Conservation (phyloP, 2,888 invertebrate genomes). For the Spialia ferax region DNA sequence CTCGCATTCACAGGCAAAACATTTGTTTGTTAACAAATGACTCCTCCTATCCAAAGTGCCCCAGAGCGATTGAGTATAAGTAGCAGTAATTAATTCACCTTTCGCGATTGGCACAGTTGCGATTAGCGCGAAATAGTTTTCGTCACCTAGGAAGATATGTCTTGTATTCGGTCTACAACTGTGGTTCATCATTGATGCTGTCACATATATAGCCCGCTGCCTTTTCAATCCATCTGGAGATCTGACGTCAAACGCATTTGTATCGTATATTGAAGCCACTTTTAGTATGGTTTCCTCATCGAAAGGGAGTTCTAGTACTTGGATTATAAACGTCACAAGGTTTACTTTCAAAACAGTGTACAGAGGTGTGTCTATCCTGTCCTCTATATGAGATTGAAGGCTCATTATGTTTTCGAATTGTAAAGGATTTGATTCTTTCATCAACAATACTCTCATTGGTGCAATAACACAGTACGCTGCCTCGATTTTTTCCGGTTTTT, state of each 20-base stretch:
- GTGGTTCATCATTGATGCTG: slow-evolving; percentile 90
- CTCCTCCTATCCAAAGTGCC: slow-evolving; percentile 89
- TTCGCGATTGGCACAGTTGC: slow-evolving; percentile 89
- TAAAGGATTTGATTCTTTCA: slow-evolving; percentile 84
- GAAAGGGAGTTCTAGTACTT: slow-evolving; percentile 84
- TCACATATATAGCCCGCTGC: slow-evolving; percentile 88
- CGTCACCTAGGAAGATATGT: slow-evolving; percentile 88
- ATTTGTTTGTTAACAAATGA: slow-evolving; percentile 88
- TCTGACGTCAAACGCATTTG: slow-evolving; percentile 90
- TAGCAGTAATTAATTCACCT: slow-evolving; percentile 89
- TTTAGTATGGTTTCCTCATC: slow-evolving; percentile 87
- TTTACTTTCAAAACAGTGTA: slow-evolving; percentile 87
- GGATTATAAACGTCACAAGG: slow-evolving; percentile 87
- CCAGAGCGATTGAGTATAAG: slow-evolving; percentile 90
- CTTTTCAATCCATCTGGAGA: slow-evolving; percentile 79
- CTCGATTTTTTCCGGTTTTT: slow-evolving; percentile 76
- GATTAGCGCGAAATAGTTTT: slow-evolving; percentile 87
- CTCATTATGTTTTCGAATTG: slow-evolving; percentile 84
- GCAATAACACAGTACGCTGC: slow-evolving; percentile 89
- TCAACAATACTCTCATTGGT: slow-evolving; percentile 88
- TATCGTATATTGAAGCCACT: slow-evolving; percentile 90
- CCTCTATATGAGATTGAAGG: slow-evolving; percentile 88
- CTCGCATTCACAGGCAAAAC: slow-evolving; percentile 89
- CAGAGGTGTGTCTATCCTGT: slow-evolving; percentile 86
- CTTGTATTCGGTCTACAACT: slow-evolving; percentile 91